These are phyloP conservation scores for Lissonota sp. DNA, from an alignment of 2,888 invertebrate genomes.

Conservation along the genomic window DNA sequence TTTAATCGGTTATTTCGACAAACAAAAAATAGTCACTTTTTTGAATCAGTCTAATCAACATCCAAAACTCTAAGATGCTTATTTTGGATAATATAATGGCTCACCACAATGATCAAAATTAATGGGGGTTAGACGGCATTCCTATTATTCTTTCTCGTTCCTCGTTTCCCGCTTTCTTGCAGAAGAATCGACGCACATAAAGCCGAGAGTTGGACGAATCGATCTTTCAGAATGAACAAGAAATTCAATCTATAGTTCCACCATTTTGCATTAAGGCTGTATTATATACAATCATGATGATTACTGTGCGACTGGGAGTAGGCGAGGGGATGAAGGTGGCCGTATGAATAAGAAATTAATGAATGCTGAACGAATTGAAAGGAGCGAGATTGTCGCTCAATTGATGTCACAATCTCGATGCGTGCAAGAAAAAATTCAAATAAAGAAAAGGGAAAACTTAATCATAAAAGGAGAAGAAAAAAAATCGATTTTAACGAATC, in stretches of 20 bases:
- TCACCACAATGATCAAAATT: too few relatives aligned
- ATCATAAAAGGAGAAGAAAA: constrained; percentile 28
- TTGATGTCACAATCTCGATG: constrained; percentile 13
- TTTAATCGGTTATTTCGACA: too few relatives aligned
- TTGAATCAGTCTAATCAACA: too few relatives aligned
- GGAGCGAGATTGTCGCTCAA: constrained; percentile 8
- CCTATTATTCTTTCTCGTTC: not conserved
- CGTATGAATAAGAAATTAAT: constrained; percentile 34
- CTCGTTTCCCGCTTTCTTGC: not conserved
- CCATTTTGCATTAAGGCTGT: constrained; percentile 11
- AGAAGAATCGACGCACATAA: not conserved
- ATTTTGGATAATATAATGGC: too few relatives aligned
- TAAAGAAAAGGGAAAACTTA: too few relatives aligned
- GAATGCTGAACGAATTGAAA: not conserved
- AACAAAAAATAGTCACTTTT: too few relatives aligned
- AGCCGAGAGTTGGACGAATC: not conserved
- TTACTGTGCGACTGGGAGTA: not conserved
- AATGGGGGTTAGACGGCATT: not conserved
- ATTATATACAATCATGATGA: constrained; percentile 19
- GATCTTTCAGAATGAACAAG: constrained; percentile 9
- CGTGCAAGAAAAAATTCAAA: not conserved
- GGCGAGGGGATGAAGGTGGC: not conserved
- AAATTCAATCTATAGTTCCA: constrained; percentile 10
- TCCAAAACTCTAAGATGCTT: too few relatives aligned
- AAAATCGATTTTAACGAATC: constrained; percentile 62